Evolutionary conservation across 2,113 vertebrate species (phyloP), one percentile per base, ranked within the genome.

Genomic region (Suncus etruscus): DNA sequence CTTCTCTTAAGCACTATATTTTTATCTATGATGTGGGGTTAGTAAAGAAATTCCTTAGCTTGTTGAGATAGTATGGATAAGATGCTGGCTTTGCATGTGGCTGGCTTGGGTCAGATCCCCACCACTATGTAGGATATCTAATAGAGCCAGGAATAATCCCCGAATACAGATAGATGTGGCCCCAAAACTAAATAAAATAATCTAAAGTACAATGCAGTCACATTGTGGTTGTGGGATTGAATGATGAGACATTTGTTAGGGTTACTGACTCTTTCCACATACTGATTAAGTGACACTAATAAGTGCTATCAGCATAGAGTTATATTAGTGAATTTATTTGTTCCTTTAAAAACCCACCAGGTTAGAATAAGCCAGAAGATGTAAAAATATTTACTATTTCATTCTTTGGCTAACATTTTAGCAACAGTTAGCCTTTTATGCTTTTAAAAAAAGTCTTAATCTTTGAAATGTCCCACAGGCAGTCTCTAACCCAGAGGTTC

Each of bases 381-480:
- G 3, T 65, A n/a, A 3, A 81, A 87, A 63, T 75, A 29, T 65
- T 89, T 94, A 61, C n/a, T 75, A 6, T 75, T 90, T 51, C 47
- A 63, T 74, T 92, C 45, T 84, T 90, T 48, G 31, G 80, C 9
- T 29, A 75, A 9, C 32, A 47, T 74, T n/a, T n/a, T 58, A 32
- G 82, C 2, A 86, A 81, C 6, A 24, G 75, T 86, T 65, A 29
- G 8, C 12, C 29, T 89, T 72, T 89, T 29, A 73, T 80, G 51
- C 15, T 69, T 79, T 78, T 3, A 58, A 31, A 84, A 83, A 6
- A 14, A 32, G 9, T 79, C 63, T 84, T 74, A 63, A 31, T 83
- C 25, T 79, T 74, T 51, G 68, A 80, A 80, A 45, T 63, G 24
- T 45, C 24, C 24, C 61, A 88, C 54, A 54, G 22, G 63, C 8